Evolutionary conservation across 1,140 invertebrate genomes (phyloP).

Genomic region (Tetragnatha versicolor): DNA sequence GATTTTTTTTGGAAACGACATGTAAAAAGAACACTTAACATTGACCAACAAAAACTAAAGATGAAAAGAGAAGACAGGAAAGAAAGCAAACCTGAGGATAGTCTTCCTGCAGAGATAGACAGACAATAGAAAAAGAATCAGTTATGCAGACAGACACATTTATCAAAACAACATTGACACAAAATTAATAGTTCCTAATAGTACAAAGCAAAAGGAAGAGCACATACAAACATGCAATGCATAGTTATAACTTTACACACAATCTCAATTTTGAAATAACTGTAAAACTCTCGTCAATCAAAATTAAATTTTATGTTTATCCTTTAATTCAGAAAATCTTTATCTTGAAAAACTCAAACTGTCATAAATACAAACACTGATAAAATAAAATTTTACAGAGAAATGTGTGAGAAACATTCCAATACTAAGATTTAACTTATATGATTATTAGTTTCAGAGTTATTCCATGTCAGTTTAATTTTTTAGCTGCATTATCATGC

Average conservation of each 20-base stretch:
- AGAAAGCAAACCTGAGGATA: constrained; percentile 50
- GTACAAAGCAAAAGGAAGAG: neutral
- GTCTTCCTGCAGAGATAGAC: constrained; percentile 47
- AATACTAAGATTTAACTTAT: no score
- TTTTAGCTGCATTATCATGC: no score
- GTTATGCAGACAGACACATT: constrained; percentile 14
- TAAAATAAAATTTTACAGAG: no score
- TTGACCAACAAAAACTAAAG: neutral
- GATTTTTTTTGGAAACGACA: neutral
- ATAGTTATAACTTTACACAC: neutral
- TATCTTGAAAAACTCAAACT: neutral
- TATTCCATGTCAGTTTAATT: no score
- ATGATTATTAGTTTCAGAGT: no score
- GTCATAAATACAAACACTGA: neutral
- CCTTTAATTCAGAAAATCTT: neutral
- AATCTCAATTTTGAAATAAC: neutral
- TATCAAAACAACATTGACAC: neutral
- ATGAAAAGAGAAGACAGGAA: constrained; percentile 26
- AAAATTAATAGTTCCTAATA: neutral
- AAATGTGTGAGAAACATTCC: no score
- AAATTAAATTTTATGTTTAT: neutral
- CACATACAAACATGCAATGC: neutral
- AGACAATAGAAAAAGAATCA: constrained; percentile 32
- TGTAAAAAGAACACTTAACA: no score
- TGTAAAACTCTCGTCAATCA: neutral